Conservation (phyloP, 2,797 vertebrate species). For the Mormyrus proboscirostris region DNA sequence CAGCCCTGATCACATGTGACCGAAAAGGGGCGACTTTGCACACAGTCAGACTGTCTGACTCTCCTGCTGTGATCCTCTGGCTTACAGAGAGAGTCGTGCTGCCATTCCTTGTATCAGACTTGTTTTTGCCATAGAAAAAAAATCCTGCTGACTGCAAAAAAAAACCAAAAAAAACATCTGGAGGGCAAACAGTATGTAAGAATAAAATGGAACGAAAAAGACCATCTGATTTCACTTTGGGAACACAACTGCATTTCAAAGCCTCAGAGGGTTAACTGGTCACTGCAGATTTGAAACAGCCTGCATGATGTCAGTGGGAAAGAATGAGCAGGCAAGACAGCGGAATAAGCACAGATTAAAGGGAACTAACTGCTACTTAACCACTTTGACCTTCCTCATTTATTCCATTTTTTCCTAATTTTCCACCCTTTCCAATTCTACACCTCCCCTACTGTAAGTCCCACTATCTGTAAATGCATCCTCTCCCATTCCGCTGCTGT, state of each 20-base stretch:
- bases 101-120: background rate
- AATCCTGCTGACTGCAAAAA: constrained; percentile 14
- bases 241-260: constrained; percentile 48
- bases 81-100: background rate
- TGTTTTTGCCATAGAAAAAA: background rate
- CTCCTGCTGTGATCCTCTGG: background rate
- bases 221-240: constrained; percentile 59
- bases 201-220: background rate
- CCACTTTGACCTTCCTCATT: background rate
- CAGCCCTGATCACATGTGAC: background rate
- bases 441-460: background rate
- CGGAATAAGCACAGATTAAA: background rate
- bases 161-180: constrained; percentile 18
- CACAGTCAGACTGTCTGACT: background rate
- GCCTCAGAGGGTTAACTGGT: constrained; percentile 51
- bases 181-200: constrained; percentile 11
- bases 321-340: constrained; percentile 46
- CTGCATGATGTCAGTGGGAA: constrained; percentile 65
- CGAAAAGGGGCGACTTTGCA: background rate
- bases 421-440: background rate
- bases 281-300: constrained; percentile 52
- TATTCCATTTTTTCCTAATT: background rate
- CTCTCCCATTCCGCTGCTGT: background rate
- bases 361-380: background rate
- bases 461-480: background rate